These are phyloP conservation scores for Heliconius ethilla DNA, from an alignment of 2,888 invertebrate species.

Conservation along the genomic window DNA sequence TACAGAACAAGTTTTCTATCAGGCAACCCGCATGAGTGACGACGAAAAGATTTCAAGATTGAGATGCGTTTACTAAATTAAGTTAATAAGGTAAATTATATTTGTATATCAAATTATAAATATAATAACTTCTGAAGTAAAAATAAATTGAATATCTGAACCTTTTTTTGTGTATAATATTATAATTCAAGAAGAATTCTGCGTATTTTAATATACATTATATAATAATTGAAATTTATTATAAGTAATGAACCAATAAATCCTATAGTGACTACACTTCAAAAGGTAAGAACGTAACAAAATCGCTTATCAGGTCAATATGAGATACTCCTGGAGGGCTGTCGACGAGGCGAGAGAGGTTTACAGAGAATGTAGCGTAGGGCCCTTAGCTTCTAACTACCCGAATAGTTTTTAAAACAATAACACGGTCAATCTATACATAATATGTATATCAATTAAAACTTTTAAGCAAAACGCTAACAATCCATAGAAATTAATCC, in stretches of 20 bases:
- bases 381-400: not conserved
- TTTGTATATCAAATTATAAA: no score
- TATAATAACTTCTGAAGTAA: no score
- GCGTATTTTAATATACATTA: no score
- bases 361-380: not conserved
- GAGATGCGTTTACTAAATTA: not conserved
- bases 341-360: not conserved
- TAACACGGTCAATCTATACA: not conserved
- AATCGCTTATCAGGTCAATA: no score
- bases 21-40: slow-evolving; percentile 56
- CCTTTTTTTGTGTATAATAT: no score
- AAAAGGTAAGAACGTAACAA: no score
- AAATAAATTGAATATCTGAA: no score
- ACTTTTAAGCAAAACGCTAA: not conserved
- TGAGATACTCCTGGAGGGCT: no score
- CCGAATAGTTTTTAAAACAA: not conserved
- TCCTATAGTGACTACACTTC: no score
- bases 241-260: no score
- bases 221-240: no score
- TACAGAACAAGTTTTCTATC: slow-evolving; percentile 59
- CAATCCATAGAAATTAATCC: slow-evolving; percentile 41
- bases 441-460: not conserved
- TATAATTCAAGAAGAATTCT: no score
- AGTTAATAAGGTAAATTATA: not conserved
- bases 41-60: slow-evolving; percentile 14